Evolutionary conservation across 2,888 invertebrate genomes (phyloP).

Genomic region (Clistopyga incitator): DNA sequence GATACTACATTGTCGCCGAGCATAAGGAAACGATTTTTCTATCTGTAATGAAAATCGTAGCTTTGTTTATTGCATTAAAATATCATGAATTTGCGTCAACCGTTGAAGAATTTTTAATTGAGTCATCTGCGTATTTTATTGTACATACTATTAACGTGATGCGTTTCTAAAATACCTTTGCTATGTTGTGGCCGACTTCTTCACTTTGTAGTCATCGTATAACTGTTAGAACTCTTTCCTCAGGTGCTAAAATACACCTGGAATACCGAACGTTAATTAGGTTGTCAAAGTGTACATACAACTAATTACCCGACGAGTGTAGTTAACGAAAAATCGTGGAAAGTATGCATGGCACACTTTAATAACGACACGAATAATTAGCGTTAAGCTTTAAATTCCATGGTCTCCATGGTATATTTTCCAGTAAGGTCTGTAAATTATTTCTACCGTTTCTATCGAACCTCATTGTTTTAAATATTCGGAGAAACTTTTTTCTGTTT

Average conservation of each 20-base stretch:
- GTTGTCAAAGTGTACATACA: background rate
- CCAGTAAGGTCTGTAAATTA: background rate
- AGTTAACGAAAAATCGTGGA: conserved; percentile 37
- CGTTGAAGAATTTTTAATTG: conserved; percentile 32
- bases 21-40: background rate
- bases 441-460: background rate
- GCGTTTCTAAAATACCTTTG: conserved; percentile 35
- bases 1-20: background rate
- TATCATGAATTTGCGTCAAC: background rate
- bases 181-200: conserved; percentile 3
- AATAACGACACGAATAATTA: conserved; percentile 18
- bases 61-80: background rate
- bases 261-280: conserved; percentile 20
- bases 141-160: background rate
- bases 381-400: background rate
- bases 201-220: background rate
- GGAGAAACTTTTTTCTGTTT: too few relatives aligned
- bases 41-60: conserved; percentile 1
- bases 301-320: conserved; percentile 20
- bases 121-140: background rate
- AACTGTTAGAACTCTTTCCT: conserved; percentile 32
- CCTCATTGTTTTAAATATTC: too few relatives aligned
- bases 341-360: background rate
- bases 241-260: conserved; percentile 25
- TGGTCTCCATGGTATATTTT: background rate